These are phyloP conservation scores for Agriopis leucophaearia DNA, from an alignment of 2,888 invertebrate genomes.

Conservation along the genomic window DNA sequence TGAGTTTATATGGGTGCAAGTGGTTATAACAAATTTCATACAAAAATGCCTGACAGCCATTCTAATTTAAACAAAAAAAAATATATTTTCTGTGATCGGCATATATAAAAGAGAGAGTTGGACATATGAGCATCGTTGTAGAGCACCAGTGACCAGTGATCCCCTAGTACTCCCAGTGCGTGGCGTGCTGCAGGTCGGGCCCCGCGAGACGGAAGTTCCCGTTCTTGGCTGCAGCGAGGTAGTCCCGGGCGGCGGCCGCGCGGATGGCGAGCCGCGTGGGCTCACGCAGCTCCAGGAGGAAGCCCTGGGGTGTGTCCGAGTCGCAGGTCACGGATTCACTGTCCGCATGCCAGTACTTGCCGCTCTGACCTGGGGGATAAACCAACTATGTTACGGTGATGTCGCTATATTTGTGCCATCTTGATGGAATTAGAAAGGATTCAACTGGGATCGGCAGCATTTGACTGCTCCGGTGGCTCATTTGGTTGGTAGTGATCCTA, in stretches of 20 bases:
- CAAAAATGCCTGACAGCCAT: no score
- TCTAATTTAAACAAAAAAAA: no score
- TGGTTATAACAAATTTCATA: no score
- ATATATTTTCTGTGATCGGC: no score
- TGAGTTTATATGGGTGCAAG: no score
- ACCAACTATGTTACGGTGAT: neutral
- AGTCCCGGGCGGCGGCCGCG: constrained; percentile 90
- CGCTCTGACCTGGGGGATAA: constrained; percentile 91
- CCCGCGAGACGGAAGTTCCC: constrained; percentile 95
- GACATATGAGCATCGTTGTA: neutral
- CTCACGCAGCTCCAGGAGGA: constrained; percentile 96
- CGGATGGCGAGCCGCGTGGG: constrained; percentile 97
- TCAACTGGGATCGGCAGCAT: neutral
- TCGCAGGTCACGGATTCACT: constrained; percentile 95
- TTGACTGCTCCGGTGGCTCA: no score
- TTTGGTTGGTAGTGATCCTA: no score
- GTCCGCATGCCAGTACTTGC: constrained; percentile 97
- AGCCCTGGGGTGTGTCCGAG: constrained; percentile 92
- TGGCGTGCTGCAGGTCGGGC: constrained; percentile 91
- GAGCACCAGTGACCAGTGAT: neutral
- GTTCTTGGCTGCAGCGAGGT: constrained; percentile 96
- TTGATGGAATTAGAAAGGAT: no score
- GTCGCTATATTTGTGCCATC: neutral
- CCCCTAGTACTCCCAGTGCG: constrained; percentile 97
- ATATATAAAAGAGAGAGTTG: neutral